Evolutionary conservation across 1,140 invertebrate species (phyloP), one percentile per base, ranked within the genome.

Genomic region (Araneus ventricosus): DNA sequence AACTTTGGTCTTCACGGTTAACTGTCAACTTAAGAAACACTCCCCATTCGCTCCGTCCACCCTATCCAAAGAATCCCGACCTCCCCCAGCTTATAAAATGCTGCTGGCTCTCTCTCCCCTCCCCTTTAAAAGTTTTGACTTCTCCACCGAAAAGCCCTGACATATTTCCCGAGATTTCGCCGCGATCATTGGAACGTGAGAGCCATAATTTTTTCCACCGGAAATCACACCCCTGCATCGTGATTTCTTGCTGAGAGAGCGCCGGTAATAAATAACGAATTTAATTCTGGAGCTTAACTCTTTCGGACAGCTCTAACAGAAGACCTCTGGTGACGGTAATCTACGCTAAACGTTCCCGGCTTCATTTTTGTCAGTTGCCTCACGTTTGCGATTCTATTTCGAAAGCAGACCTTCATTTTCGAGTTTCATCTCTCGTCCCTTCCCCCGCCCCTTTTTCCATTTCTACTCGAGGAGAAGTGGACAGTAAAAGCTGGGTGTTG

Each of bases 241-340:
- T 22, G 75, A 75, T 75, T 34, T 75, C 67, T 75, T 37, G 30
- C 30, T 17, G 17, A 1, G 27, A 2, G 30, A 30, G 3, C 67
- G 27, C 67, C 5, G 75, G 37, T 45, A 57, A 86, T 86, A 86
- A 86, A 86, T 86, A 86, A 86, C 84, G 84, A 86, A 86, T 86
- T 86, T 86, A 86, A 86, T 86, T 86, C 84, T 24, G 41, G 24
- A 61, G 84, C 84, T 61, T 86, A 86, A 61, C 84, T 86, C 57
- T 20, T 61, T 24, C 8, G 30, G 84, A 86, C 84, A 86, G 57
- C 84, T 86, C 30, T 61, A 59, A 86, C 37, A 61, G 57, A 86
- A 22, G 57, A 86, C 30, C 34, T 61, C 84, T 59, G 84, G 57
- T 30, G 84, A n/a, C 24, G 84, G 41, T 61, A 86, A 86, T 86